Evolutionary conservation across 2,888 invertebrate genomes (phyloP).

Genomic region (Drosophila acutilabella): DNA sequence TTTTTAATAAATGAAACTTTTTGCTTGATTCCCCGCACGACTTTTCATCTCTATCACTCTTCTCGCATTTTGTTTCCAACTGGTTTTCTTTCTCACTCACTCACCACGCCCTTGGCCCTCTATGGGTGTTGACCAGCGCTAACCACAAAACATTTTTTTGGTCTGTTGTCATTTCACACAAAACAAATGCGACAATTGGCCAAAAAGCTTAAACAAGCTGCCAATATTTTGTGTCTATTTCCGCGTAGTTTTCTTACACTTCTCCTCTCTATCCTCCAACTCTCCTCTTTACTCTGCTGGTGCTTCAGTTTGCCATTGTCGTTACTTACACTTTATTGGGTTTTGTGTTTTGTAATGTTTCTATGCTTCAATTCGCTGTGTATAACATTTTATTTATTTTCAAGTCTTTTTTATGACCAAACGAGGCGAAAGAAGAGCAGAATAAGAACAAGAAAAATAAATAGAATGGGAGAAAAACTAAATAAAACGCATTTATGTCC

Average conservation of each 20-base stretch:
- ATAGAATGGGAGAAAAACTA: slow-evolving; percentile 15
- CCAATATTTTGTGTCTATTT: slow-evolving; percentile 78
- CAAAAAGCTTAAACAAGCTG: slow-evolving; percentile 79
- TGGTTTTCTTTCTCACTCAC: background rate
- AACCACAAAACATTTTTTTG: slow-evolving; percentile 60
- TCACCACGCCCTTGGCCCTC: background rate
- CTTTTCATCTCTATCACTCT: background rate
- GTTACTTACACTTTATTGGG: slow-evolving; percentile 78
- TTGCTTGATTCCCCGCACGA: slow-evolving; percentile 31
- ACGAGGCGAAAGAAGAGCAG: slow-evolving; percentile 10
- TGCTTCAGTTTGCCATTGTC: slow-evolving; percentile 54
- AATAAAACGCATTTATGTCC: slow-evolving; percentile 72
- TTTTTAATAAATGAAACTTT: slow-evolving; percentile 79
- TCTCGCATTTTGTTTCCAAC: background rate
- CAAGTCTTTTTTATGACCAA: slow-evolving; percentile 42
- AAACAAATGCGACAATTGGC: slow-evolving; percentile 71
- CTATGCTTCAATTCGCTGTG: slow-evolving; percentile 44
- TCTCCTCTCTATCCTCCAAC: background rate
- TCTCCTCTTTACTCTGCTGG: background rate
- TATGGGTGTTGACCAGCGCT: slow-evolving; percentile 47
- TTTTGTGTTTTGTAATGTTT: slow-evolving; percentile 67
- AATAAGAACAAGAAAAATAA: background rate
- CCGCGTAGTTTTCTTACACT: slow-evolving; percentile 32
- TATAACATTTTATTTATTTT: slow-evolving; percentile 50
- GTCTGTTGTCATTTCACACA: slow-evolving; percentile 17